Conservation (phyloP, 2,888 invertebrate genomes). For the Miltochrista miniata region DNA sequence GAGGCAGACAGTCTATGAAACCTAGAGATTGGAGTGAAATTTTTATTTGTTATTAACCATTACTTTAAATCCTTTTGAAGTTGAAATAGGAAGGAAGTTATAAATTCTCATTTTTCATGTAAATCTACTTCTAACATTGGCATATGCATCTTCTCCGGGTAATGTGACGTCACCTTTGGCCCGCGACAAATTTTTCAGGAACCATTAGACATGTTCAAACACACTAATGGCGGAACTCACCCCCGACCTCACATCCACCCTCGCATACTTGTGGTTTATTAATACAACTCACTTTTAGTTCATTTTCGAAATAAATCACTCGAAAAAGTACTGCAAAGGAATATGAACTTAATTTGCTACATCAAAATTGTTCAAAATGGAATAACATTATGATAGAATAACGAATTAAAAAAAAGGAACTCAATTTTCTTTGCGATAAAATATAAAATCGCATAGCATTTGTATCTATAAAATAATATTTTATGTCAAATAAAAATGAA, state of each 20-base stretch:
- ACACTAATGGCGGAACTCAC: conserved; percentile 58
- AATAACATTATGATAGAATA: not conserved
- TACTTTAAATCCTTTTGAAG: too few species aligned
- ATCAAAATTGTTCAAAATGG: not conserved
- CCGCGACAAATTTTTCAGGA: conserved; percentile 43
- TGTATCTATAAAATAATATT: not conserved
- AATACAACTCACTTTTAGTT: conserved; percentile 44
- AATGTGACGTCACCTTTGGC: conserved; percentile 43
- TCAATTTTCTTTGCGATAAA: conserved; percentile 10
- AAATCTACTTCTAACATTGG: conserved; percentile 5
- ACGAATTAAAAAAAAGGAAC: conserved; percentile 5
- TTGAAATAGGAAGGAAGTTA: too few species aligned
- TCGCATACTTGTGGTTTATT: conserved; percentile 45
- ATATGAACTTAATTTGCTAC: not conserved
- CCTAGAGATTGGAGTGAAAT: not conserved
- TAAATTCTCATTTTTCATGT: too few species aligned
- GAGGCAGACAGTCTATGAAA: too few species aligned
- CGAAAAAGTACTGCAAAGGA: conserved; percentile 21
- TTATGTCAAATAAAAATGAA: not conserved
- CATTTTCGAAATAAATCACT: conserved; percentile 52
- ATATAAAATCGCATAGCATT: conserved; percentile 11
- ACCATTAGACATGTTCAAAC: conserved; percentile 55
- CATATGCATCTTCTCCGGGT: conserved; percentile 28
- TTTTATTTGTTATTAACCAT: not conserved
- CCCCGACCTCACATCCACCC: conserved; percentile 50